Base-by-base conservation (phyloP, 2,888 invertebrate species). In the Phalera bucephala region DNA sequence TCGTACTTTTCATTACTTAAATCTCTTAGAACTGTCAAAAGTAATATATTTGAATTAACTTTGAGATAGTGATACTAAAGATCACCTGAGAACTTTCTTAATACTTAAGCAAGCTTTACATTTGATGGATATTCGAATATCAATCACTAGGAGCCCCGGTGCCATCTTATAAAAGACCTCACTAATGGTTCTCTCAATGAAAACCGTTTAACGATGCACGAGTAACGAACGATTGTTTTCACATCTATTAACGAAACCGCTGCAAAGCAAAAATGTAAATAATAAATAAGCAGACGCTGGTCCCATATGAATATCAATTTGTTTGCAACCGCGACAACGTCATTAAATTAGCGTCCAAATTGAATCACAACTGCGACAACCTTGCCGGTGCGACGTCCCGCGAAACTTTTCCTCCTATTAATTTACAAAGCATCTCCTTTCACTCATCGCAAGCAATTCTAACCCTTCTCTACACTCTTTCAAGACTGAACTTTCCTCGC, bases 251-350 rank as follows among this genome's bases (percentile, higher is more conserved):
- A 65, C 65, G 46, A 48, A 61, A 57, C 49, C 35, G 35, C 33
- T 40, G 37, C 32, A 52, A 64, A 63, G 51, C 55, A 66, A 64
- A 77, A 80, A 77, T 67, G 77, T 72, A 75, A 77, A 77, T 71
- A 79, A 73, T 67, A 79, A 56, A 78, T 73, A 78, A 77, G 70
- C 69, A 67, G 63, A 64, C 68, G 69, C 66, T 67, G 73, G 84
- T 87, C 88, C 87, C 88, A 88, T 87, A 86, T 89, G 89, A 87
- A 88, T 89, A 87, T 87, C 88, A 88, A 89, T 88, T 85, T 88
- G 87, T 84, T 87, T 86, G 76, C 80, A 71, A 80, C 70, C 72
- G 52, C 81, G 72, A 80, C 80, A 82, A 75, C 83, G 80, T 88
- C 87, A 88, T 88, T 83, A 87, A 89, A 89, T 89, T 89, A 89